Evolutionary conservation across 1,140 invertebrate species (phyloP), one percentile per base, ranked within the genome.

Genomic region (Leucophenga varia): DNA sequence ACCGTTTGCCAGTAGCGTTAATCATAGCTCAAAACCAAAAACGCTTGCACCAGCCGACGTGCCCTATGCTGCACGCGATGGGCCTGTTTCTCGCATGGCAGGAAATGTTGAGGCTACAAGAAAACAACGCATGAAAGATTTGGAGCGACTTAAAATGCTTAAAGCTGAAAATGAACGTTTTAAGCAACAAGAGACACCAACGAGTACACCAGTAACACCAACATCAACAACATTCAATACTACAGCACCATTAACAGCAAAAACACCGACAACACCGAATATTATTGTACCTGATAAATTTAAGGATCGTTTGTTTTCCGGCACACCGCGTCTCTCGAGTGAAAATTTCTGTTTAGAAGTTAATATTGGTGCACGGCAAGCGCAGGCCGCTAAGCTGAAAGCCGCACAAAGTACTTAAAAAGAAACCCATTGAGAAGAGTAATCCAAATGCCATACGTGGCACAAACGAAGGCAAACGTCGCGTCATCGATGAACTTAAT

Each of bases 401-500:
- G 89, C 89, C n/a, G 64, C 63, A 5, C 53, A 64, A 12, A n/a
- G 13, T 75, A 86, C 6, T 81, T 79, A 74, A 76, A 80, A 76
- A 84, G 81, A 76, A 87, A 83, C 30, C 81, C 71, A n/a, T 80
- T 86, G 46, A 79, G 80, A 67, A 84, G 83, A 71, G 76, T 1
- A 80, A 90, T 78, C 87, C 88, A 2, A 87, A 89, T 63, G 83
- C 82, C 41, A 69, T 55, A 16, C 55, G 67, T 2, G 78, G 79
- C 4, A 80, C 79, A 10, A 78, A 79, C 41, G 72, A 78, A 25
- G 79, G 82, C 18, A 84, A 84, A 55, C 77, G 81, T 57, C 57
- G 79, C 51, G 76, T 79, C 47, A 65, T 80, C 49, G 72, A 77
- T 47, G 77, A 81, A 64, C 63, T 79, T 56, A 76, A 78, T 55